Base-by-base conservation (phyloP, 2,888 invertebrate genomes). In the Bibio marci region DNA sequence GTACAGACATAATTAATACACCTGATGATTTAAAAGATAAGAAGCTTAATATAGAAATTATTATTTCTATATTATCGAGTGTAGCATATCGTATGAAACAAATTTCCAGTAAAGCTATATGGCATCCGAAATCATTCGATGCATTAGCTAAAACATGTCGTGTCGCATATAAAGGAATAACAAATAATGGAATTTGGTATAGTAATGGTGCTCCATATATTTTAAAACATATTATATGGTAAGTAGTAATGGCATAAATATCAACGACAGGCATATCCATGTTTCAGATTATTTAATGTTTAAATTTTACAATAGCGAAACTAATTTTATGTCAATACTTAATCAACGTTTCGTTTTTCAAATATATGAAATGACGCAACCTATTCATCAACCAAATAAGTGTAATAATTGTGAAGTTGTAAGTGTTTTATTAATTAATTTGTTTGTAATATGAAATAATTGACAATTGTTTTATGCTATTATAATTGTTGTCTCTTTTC, bases 341-440 rank as follows among this genome's bases (percentile, higher is more conserved):
- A n/a, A n/a, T n/a, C n/a, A n/a, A n/a, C n/a, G 60, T 12, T 52
- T 61, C 34, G 54, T 55, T 2, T 56, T 58, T 49, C 48, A 56
- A 41, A 47, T 62, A 2, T 57, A 51, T 42, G 54, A 54, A 37
- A 47, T 62, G 35, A 57, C 56, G 6, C n/a, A 33, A 13, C 30
- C 39, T 4, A 11, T 10, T 3, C 35, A 41, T 13, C 35, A 43
- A 11, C 43, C 41, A 38, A 15, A 35, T 15, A 13, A 44, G 19
- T 45, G 45, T 30, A 38, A 38, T 12, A 39, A 38, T 3, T 45
- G 45, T 17, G 12, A 14, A 11, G 41, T 41, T 13, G 36, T 43
- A 30, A 40, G 39, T n/a, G 18, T 13, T 8, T 8, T 6, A 33
- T 17, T 6, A 13, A 30, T 13, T 30, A 13, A 11, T 30, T 13